phyloP scores from a whole-genome alignment of 2,888 invertebrate genomes.

The Sialis lutaria region DNA sequence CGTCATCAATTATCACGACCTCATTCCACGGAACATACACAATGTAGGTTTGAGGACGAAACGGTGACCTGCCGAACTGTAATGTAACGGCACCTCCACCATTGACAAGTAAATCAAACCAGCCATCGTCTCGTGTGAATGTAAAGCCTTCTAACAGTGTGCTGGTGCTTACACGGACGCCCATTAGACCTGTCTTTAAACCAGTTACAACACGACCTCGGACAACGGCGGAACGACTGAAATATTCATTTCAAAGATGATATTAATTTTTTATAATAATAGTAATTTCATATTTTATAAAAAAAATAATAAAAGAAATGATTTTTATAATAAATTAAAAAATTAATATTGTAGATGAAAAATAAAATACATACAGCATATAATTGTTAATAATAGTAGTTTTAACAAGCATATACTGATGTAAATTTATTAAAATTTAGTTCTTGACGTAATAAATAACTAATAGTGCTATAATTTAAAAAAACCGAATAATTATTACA shows the following conservation, averaged over 20 bases:
- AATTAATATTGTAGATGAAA: neutral
- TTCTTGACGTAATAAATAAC: too few species aligned
- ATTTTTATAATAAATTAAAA: neutral
- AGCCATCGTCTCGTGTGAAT: constrained; percentile 76
- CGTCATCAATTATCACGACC: constrained; percentile 87
- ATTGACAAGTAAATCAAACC: constrained; percentile 97
- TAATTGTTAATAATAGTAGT: neutral
- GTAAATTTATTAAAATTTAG: too few species aligned
- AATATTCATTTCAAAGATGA: constrained; percentile 8
- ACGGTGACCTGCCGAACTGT: constrained; percentile 84
- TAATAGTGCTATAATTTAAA: neutral
- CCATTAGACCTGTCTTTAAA: constrained; percentile 85
- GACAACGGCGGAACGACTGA: constrained; percentile 91
- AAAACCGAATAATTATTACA: neutral
- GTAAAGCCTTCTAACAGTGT: constrained; percentile 94
- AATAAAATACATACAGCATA: neutral
- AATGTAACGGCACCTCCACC: constrained; percentile 96
- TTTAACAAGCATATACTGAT: too few species aligned
- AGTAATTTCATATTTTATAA: too few species aligned
- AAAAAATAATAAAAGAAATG: neutral
- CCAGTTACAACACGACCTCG: constrained; percentile 85
- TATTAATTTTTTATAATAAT: too few species aligned
- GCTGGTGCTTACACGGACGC: constrained; percentile 87
- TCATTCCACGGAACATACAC: constrained; percentile 95
- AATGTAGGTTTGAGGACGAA: constrained; percentile 72